Percentiles rank a stretch among this genome's conserved stretches.
Evolutionary conservation across 2,113 vertebrate genomes (phyloP).

Genomic region (Psittacula cyanocephala): DNA sequence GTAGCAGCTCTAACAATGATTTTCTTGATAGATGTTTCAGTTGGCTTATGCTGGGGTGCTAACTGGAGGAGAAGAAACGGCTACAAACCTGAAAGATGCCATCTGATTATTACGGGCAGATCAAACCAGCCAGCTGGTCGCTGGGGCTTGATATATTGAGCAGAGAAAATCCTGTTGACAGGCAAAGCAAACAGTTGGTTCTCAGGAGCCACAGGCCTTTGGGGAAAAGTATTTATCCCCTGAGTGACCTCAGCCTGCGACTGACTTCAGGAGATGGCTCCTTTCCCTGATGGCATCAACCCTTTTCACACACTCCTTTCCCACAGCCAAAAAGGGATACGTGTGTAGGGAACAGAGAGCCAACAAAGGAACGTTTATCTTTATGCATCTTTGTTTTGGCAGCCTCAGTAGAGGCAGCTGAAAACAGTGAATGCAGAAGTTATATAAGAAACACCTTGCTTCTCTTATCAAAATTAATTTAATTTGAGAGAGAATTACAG

Average conservation of each 20-base stretch:
- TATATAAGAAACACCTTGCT: background rate
- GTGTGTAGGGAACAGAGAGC: background rate
- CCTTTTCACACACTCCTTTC: constrained; percentile 60
- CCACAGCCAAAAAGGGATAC: constrained; percentile 42
- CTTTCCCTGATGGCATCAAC: constrained; percentile 50
- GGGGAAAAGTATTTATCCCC: constrained; percentile 65
- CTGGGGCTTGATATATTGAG: constrained; percentile 64
- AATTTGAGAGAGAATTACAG: background rate
- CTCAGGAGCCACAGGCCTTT: constrained; percentile 62
- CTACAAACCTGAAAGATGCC: constrained; percentile 60
- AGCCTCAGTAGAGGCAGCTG: constrained; percentile 32
- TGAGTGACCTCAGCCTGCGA: constrained; percentile 58
- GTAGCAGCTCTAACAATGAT: constrained; percentile 48
- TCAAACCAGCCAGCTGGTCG: constrained; percentile 56
- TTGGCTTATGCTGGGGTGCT: constrained; percentile 50
- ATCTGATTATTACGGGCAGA: constrained; percentile 45
- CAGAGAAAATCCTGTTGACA: constrained; percentile 68
- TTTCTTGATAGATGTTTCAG: constrained; percentile 63
- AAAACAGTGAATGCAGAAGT: background rate
- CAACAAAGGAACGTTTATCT: constrained; percentile 34
- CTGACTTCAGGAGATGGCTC: constrained; percentile 63
- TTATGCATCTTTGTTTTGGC: constrained; percentile 12
- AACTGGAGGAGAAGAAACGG: constrained; percentile 39
- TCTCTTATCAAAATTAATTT: background rate
- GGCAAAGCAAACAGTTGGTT: constrained; percentile 63